These are phyloP conservation scores for Austrolebias charrua DNA, from an alignment of 2,797 vertebrate species.

Conservation along the genomic window DNA sequence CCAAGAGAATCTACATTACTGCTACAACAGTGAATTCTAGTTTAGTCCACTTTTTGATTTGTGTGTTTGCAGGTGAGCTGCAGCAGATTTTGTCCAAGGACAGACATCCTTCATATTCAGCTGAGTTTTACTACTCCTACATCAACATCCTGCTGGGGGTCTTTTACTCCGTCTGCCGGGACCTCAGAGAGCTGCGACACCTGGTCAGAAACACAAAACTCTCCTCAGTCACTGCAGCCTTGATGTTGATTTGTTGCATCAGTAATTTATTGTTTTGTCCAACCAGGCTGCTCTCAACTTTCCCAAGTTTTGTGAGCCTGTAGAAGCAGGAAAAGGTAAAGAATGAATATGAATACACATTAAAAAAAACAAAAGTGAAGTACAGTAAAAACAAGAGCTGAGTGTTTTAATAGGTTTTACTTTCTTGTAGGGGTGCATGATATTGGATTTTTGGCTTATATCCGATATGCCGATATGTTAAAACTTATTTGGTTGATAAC, in stretches of 20 bases:
- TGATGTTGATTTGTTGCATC: constrained; percentile 24
- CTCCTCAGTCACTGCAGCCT: not conserved
- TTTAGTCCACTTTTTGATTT: too few species aligned
- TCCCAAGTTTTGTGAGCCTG: constrained; percentile 92
- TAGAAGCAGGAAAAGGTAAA: constrained; percentile 90
- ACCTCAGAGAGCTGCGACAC: constrained; percentile 93
- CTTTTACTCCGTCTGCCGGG: constrained; percentile 93
- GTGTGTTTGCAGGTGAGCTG: constrained; percentile 81
- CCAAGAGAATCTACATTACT: not conserved
- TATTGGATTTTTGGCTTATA: too few species aligned
- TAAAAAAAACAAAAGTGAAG: too few species aligned
- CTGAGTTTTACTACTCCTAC: constrained; percentile 92
- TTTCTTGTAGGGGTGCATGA: too few species aligned
- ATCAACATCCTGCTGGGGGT: constrained; percentile 97
- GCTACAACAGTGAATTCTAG: not conserved
- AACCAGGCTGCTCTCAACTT: constrained; percentile 93
- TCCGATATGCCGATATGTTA: too few species aligned
- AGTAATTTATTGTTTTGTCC: constrained; percentile 32
- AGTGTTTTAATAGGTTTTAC: too few species aligned
- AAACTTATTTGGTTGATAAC: too few species aligned
- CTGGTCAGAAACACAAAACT: constrained; percentile 80
- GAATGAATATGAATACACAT: not conserved
- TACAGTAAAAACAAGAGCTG: too few species aligned
- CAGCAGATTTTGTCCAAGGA: constrained; percentile 90
- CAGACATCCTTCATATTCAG: constrained; percentile 86